Percentiles rank a stretch among this genome's conserved stretches.
phyloP scores from a whole-genome alignment of 2,797 vertebrate genomes.

The Serranus cabrilla region DNA sequence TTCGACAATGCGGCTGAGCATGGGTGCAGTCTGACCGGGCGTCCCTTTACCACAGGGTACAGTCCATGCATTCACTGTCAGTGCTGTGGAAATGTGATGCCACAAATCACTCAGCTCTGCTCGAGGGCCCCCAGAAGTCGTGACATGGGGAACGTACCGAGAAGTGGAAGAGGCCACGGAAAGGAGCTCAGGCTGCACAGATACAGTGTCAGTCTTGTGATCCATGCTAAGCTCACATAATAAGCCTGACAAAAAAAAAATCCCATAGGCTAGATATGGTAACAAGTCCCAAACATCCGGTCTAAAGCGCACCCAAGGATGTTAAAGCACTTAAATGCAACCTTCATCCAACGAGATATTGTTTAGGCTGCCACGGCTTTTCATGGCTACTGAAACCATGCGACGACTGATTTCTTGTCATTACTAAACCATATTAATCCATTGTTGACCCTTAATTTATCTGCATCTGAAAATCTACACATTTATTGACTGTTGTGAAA shows the following conservation, averaged over 20 bases:
- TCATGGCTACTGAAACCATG: slow-evolving; percentile 38
- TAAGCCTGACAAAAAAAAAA: slow-evolving; percentile 48
- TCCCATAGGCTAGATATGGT: slow-evolving; percentile 7
- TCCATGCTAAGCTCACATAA: slow-evolving; percentile 46
- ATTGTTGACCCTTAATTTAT: slow-evolving; percentile 61
- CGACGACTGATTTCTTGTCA: slow-evolving; percentile 47
- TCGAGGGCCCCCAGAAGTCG: slow-evolving; percentile 36
- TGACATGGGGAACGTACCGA: slow-evolving; percentile 52
- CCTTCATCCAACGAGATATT: background rate
- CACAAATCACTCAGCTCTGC: slow-evolving; percentile 41
- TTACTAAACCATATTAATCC: slow-evolving; percentile 24
- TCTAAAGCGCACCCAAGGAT: background rate
- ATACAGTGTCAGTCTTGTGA: slow-evolving; percentile 62
- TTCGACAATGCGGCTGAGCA: slow-evolving; percentile 43
- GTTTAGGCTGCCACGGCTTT: background rate
- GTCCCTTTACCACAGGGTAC: slow-evolving; percentile 24
- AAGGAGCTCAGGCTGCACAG: slow-evolving; percentile 47
- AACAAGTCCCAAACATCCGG: slow-evolving; percentile 21
- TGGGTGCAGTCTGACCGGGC: slow-evolving; percentile 34
- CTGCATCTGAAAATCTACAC: slow-evolving; percentile 54
- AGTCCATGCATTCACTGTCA: slow-evolving; percentile 27
- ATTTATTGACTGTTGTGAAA: slow-evolving; percentile 58
- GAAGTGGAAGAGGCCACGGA: slow-evolving; percentile 41
- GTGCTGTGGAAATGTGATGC: slow-evolving; percentile 62
- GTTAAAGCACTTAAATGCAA: background rate